Percentiles rank a stretch among this genome's conserved stretches.
Conservation (phyloP, 2,113 vertebrate genomes). For the Excalfactoria chinensis region DNA sequence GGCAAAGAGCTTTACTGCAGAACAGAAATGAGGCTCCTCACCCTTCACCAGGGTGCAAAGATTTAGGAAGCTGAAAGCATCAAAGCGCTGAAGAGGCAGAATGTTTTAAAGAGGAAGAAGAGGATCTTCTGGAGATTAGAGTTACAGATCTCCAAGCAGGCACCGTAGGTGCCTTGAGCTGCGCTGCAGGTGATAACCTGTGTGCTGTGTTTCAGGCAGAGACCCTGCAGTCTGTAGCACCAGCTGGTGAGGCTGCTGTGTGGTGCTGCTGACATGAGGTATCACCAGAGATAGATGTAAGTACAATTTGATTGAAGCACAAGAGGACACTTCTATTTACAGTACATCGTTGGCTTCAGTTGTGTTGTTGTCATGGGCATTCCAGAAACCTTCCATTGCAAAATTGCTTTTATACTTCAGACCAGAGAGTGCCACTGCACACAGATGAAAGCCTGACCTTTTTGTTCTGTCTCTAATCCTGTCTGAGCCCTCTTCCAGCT, state of each 20-base stretch:
- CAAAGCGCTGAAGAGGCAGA: background rate
- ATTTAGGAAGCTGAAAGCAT: background rate
- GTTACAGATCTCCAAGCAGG: background rate
- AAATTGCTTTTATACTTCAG: slow-evolving; percentile 49
- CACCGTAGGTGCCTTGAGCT: background rate
- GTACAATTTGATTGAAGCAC: background rate
- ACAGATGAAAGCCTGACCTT: slow-evolving; percentile 15
- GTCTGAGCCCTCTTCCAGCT: slow-evolving; percentile 59
- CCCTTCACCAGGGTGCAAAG: background rate
- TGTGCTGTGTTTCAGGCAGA: background rate
- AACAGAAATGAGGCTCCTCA: background rate
- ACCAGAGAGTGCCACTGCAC: slow-evolving; percentile 40
- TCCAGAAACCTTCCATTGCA: slow-evolving; percentile 53
- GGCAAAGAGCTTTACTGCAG: background rate
- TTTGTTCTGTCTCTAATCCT: slow-evolving; percentile 53
- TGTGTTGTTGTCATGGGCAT: background rate
- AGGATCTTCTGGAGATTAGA: background rate
- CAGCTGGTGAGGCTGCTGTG: background rate
- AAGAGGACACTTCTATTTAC: background rate
- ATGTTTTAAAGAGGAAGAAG: background rate
- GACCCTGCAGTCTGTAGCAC: background rate
- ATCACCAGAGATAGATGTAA: background rate
- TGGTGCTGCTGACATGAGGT: background rate
- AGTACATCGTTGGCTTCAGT: background rate
- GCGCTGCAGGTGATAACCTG: background rate